Conservation (phyloP, 2,888 invertebrate genomes). For the Galeruca laticollis region DNA sequence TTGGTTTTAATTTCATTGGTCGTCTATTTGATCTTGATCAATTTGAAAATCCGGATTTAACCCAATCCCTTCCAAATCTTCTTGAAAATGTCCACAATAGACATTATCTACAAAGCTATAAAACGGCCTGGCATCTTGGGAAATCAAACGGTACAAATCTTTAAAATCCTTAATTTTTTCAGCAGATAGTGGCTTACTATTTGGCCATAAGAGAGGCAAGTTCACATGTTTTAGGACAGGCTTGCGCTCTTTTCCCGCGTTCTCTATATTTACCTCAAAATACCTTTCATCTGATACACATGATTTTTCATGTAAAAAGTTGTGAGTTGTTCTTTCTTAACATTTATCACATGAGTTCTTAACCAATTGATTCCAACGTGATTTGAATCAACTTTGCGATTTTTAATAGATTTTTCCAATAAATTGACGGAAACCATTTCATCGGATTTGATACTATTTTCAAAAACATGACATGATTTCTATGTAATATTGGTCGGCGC, state of each 20-base stretch:
- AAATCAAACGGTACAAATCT: constrained; percentile 21
- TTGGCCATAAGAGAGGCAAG: constrained; percentile 17
- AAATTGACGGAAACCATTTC: constrained; percentile 41
- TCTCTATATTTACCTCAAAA: constrained; percentile 31
- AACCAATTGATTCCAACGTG: too few species aligned
- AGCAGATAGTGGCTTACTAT: constrained; percentile 15
- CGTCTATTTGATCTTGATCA: too few species aligned
- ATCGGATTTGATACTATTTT: constrained; percentile 37
- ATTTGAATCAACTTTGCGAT: too few species aligned
- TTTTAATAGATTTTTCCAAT: too few species aligned
- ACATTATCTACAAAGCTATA: constrained; percentile 23
- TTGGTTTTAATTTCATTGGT: neutral
- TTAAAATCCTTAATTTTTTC: constrained; percentile 27
- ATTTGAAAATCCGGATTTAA: constrained; percentile 20
- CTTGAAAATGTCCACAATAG: constrained; percentile 19
- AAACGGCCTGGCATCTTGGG: constrained; percentile 22
- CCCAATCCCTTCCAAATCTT: constrained; percentile 28
- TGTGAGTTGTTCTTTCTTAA: constrained; percentile 35
- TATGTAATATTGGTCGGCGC: constrained; percentile 45
- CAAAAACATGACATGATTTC: constrained; percentile 47
- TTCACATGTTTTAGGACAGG: constrained; percentile 4
- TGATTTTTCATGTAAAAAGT: constrained; percentile 29
- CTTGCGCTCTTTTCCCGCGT: constrained; percentile 26
- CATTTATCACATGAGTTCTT: constrained; percentile 31
- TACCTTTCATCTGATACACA: constrained; percentile 19